Evolutionary conservation across 2,113 vertebrate species (phyloP).

Genomic region (Xenopus borealis): DNA sequence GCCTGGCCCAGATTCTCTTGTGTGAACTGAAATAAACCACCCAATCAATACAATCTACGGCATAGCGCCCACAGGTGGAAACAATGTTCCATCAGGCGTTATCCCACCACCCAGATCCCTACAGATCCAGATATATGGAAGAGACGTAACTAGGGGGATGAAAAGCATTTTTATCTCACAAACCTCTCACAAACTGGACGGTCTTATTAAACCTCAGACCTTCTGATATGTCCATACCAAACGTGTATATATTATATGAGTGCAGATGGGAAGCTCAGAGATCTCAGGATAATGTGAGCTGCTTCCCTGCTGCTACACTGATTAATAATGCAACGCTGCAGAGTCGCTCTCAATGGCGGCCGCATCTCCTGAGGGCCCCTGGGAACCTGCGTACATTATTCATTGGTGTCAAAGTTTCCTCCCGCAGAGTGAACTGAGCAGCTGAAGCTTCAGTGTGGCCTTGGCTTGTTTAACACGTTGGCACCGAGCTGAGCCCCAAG

Average conservation of each 20-base stretch:
- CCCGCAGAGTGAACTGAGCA: too few relatives aligned
- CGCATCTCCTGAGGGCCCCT: not conserved
- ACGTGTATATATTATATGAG: not conserved
- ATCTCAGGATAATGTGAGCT: too few relatives aligned
- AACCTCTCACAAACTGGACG: not conserved
- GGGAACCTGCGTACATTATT: constrained; percentile 15
- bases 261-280: not conserved
- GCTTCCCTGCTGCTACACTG: constrained; percentile 31
- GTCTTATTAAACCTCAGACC: too few relatives aligned
- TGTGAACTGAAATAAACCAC: constrained; percentile 73
- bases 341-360: not conserved
- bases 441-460: too few relatives aligned
- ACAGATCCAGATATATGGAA: too few relatives aligned
- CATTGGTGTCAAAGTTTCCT: constrained; percentile 20
- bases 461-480: too few relatives aligned
- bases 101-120: too few relatives aligned
- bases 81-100: too few relatives aligned
- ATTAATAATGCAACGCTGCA: constrained; percentile 36
- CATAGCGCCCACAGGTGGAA: too few relatives aligned
- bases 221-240: not conserved
- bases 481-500: too few relatives aligned
- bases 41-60: too few relatives aligned
- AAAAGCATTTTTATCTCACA: not conserved
- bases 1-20: constrained; percentile 93
- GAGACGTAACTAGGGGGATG: too few relatives aligned